phyloP scores from a whole-genome alignment of 2,797 vertebrate genomes.

The Xiphorhynchus erythropygius region DNA sequence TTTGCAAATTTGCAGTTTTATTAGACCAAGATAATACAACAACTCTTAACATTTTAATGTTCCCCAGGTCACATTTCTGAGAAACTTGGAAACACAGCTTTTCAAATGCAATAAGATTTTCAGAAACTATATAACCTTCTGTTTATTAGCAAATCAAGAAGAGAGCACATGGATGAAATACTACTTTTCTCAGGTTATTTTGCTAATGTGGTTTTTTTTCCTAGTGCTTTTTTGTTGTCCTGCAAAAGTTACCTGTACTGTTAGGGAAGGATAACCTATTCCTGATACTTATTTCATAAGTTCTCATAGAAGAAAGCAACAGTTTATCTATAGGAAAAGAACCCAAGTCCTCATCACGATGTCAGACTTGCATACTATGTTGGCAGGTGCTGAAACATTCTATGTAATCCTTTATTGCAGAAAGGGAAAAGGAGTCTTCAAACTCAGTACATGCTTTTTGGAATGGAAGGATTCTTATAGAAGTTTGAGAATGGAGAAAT shows the following conservation, averaged over 20 bases:
- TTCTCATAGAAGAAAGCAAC: background rate
- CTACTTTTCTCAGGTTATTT: background rate
- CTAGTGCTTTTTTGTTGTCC: background rate
- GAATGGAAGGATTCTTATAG: background rate
- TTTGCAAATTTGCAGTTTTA: background rate
- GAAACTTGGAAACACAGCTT: background rate
- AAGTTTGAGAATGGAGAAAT: background rate
- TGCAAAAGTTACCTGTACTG: background rate
- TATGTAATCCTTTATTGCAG: background rate
- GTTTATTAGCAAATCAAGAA: background rate
- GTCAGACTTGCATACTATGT: background rate
- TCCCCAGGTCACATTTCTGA: background rate
- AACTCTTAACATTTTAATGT: background rate
- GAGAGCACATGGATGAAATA: background rate
- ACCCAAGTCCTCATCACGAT: background rate
- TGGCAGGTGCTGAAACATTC: background rate
- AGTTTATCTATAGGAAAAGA: background rate
- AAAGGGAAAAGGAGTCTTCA: background rate
- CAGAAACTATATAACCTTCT: background rate
- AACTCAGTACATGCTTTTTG: background rate
- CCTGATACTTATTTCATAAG: background rate
- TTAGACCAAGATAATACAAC: background rate
- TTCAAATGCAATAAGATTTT: background rate
- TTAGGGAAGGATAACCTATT: background rate
- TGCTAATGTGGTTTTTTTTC: background rate